Base-by-base conservation (phyloP, 2,888 invertebrate genomes). In the Scelioninae gen. 2 region DNA sequence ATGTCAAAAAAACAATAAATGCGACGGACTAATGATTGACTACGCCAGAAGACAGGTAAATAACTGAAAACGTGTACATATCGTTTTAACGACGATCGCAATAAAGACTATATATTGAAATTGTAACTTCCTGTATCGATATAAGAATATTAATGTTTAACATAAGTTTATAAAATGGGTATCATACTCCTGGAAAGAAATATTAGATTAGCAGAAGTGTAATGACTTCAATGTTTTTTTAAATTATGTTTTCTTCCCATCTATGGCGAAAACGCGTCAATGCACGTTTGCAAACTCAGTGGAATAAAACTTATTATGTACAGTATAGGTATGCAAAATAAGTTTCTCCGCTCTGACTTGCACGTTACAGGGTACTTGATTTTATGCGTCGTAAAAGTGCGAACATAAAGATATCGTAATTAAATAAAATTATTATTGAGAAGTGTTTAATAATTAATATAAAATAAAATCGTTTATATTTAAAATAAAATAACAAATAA, bases 11-110 rank as follows among this genome's bases (percentile, higher is more conserved):
- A 48, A 4, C 22, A 43, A 41, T 28, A 9, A 33, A 31, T 39
- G n/a, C 22, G 41, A 48, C 22, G 15, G 19, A 57, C 6, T 19
- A 43, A 45, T 16, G 11, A 18, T 7, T 28, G 9, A 11, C 3
- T 13, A 5, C 53, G 65, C 72, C 72, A 22, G 72, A 72, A 72
- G 65, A 72, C 60, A 61, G 71, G 71, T 64, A 64, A 52, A 16
- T 41, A 5, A 57, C 19, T 39, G 43, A 31, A 37, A 41, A 31
- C 2, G 13, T 10, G n/a, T n/a, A n/a, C n/a, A 13, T 13, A 16
- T 15, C n/a, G 10, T n/a, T 13, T 37, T 46, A 28, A 43, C 25
- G 9, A 39, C 15, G 18, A 37, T 60, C 25, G 25, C 37, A 6
- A 18, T 60, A 46, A 37, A 15, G 37, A 18, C 35, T 11, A 43